Percentiles rank a stretch among this genome's conserved stretches.
phyloP scores from a whole-genome alignment of 2,797 vertebrate species.

The Girardinus metallicus region DNA sequence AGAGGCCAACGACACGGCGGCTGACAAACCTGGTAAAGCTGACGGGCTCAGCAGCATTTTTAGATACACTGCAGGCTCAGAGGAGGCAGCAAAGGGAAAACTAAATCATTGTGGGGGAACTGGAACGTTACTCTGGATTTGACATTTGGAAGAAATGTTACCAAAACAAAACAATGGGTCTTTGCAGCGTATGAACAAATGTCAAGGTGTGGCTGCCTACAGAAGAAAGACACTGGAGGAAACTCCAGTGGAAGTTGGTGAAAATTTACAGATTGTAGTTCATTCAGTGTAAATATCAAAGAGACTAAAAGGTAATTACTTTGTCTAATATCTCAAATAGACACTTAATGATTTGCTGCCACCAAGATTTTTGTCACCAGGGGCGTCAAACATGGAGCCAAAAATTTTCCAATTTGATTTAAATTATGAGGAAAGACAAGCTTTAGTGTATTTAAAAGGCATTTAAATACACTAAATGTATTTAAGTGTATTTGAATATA shows the following conservation, averaged over 20 bases:
- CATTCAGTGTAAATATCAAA: not conserved
- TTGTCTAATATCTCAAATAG: not conserved
- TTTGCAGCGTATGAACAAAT: not conserved
- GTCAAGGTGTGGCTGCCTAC: not conserved
- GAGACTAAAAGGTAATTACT: not conserved
- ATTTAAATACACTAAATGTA: no score
- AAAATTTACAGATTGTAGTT: not conserved
- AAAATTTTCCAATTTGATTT: not conserved
- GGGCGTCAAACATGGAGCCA: not conserved
- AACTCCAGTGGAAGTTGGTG: not conserved
- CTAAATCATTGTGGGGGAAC: not conserved
- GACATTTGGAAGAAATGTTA: slow-evolving; percentile 2
- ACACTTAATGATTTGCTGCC: not conserved
- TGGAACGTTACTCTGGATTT: not conserved
- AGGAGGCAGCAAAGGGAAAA: not conserved
- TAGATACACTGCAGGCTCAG: not conserved
- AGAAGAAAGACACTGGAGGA: not conserved
- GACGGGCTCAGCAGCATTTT: not conserved
- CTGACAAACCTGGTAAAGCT: slow-evolving; percentile 85
- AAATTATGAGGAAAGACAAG: not conserved
- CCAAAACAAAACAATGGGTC: not conserved
- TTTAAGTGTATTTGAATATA: no score
- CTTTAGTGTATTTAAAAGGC: not conserved
- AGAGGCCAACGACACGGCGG: slow-evolving; percentile 80
- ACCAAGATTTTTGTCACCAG: not conserved